phyloP scores from a whole-genome alignment of 2,797 vertebrate genomes.

The Phoebastria nigripes region DNA sequence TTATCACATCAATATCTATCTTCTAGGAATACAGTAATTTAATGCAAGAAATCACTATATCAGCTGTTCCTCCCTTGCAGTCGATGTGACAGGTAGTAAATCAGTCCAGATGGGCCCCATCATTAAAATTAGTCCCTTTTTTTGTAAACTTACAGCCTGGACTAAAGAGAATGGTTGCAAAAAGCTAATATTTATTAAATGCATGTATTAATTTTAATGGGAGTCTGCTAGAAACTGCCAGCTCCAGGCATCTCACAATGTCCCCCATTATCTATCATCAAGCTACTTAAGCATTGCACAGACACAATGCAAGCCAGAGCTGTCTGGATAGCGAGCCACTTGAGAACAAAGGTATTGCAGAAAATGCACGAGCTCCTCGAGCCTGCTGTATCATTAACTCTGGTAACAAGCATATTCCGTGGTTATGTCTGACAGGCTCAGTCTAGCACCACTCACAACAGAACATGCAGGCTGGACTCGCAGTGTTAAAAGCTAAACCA shows the following conservation, averaged over 20 bases:
- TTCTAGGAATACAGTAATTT: background rate
- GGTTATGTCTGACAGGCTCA: background rate
- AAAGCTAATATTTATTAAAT: background rate
- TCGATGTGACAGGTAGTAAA: background rate
- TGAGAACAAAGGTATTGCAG: background rate
- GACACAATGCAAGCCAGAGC: background rate
- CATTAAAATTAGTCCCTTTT: background rate
- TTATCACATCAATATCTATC: constrained; percentile 41
- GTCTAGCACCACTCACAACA: background rate
- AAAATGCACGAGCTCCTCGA: background rate
- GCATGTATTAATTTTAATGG: background rate
- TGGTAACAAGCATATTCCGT: background rate
- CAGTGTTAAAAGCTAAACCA: background rate
- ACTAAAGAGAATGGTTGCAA: background rate
- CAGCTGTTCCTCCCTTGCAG: background rate
- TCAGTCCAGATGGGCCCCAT: background rate
- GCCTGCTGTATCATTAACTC: background rate
- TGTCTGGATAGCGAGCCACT: background rate
- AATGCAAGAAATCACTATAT: background rate
- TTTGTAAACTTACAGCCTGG: background rate
- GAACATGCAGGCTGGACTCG: background rate
- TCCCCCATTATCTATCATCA: background rate
- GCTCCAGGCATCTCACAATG: background rate
- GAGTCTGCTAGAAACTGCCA: background rate
- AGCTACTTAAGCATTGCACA: background rate